Percentiles rank a stretch among this genome's conserved stretches.
phyloP scores from a whole-genome alignment of 1,140 invertebrate species.

The Augochlora pura region DNA sequence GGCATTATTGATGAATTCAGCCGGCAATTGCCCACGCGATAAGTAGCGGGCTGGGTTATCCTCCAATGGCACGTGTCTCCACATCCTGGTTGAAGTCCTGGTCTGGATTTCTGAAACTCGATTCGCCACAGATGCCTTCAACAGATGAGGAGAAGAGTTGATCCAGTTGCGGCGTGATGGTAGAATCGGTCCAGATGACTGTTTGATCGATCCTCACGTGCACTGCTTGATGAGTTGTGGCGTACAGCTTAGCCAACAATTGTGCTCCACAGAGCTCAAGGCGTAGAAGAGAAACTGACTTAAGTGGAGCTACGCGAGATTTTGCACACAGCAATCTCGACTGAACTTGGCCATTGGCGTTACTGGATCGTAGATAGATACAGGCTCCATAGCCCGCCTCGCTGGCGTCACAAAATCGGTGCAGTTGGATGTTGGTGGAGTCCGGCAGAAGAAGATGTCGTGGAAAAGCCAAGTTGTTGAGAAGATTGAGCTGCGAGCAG shows the following conservation, averaged over 20 bases:
- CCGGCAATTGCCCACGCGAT: constrained; percentile 62
- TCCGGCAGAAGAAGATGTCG: no score
- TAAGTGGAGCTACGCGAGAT: not conserved
- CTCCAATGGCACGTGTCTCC: constrained; percentile 67
- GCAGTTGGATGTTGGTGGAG: no score
- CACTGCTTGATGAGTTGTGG: not conserved
- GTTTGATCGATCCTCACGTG: not conserved
- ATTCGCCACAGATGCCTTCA: constrained; percentile 70
- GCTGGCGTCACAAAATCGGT: no score
- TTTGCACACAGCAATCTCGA: no score
- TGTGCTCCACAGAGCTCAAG: not conserved
- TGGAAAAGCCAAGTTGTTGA: not conserved
- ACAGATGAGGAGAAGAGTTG: constrained; percentile 35
- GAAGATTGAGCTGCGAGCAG: not conserved
- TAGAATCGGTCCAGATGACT: constrained; percentile 26
- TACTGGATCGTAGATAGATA: no score
- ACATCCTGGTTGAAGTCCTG: constrained; percentile 43
- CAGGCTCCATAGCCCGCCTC: no score
- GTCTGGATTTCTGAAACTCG: constrained; percentile 70
- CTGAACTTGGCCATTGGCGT: no score
- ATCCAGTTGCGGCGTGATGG: constrained; percentile 57
- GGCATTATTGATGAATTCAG: not conserved
- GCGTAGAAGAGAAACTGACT: not conserved
- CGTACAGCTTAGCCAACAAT: not conserved
- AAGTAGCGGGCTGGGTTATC: constrained; percentile 72